Evolutionary conservation across 2,888 invertebrate species (phyloP).

Genomic region (Lagria hirta): DNA sequence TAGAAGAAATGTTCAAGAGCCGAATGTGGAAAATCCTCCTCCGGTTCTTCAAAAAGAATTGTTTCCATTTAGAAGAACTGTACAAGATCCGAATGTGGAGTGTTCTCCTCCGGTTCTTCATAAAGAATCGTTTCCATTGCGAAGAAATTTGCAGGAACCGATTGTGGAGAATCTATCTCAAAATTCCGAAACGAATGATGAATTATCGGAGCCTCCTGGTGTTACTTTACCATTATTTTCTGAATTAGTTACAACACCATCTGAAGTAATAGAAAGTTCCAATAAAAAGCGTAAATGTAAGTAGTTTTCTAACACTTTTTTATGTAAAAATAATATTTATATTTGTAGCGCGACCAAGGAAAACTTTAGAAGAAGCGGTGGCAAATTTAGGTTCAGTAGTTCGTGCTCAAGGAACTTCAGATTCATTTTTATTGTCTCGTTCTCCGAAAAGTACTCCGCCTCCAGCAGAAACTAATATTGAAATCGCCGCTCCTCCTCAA

Average conservation of each 20-base stretch:
- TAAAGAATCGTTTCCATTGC: constrained; percentile 13
- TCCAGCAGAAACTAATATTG: constrained; percentile 39
- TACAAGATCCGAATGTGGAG: too few relatives aligned
- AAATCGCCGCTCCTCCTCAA: constrained; percentile 56
- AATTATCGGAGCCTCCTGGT: constrained; percentile 49
- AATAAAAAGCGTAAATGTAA: constrained; percentile 2
- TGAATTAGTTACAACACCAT: too few relatives aligned
- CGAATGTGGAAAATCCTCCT: too few relatives aligned
- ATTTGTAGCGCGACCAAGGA: constrained; percentile 25
- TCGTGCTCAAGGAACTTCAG: constrained; percentile 54
- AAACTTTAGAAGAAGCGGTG: constrained; percentile 52
- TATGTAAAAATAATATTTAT: too few relatives aligned
- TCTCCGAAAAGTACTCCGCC: constrained; percentile 48
- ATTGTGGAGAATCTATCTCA: constrained; percentile 38
- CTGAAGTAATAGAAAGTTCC: too few relatives aligned
- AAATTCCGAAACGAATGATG: constrained; percentile 43
- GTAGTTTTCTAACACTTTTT: too few relatives aligned
- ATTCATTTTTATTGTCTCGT: constrained; percentile 56
- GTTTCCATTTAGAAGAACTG: too few relatives aligned
- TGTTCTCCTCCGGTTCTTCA: background rate
- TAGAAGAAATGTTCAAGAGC: too few relatives aligned
- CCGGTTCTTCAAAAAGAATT: too few relatives aligned
- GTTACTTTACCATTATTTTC: constrained; percentile 46
- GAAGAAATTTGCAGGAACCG: constrained; percentile 36
- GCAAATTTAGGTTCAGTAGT: constrained; percentile 57